Base-by-base conservation (phyloP, 2,888 invertebrate species). In the Ypsolopha sequella region DNA sequence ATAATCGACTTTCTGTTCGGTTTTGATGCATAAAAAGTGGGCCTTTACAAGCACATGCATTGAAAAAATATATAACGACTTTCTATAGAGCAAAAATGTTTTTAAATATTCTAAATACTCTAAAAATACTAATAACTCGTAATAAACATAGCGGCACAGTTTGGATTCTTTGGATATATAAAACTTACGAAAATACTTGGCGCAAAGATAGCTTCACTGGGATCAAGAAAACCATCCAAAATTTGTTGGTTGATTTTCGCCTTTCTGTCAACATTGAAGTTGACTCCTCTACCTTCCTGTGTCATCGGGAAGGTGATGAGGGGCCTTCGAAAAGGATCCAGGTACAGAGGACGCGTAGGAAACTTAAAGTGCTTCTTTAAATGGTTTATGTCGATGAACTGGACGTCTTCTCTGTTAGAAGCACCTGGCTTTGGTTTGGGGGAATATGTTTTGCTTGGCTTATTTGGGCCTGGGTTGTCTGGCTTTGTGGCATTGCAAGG, bases 271-370 rank as follows among this genome's bases (percentile, higher is more conserved):
- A 82, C 51, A 53, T 78, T 85, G 60, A 85, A 85, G 60, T 82
- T 60, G 2, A 62, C 62, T 0, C 62, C 57, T 11, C 7, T 34
- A 6, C 62, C 69, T 54, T 78, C 80, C 68, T 80, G 78, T 1
- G 74, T 70, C 80, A 82, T 78, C 0, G 85, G 86, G 55, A 84
- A 86, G 0, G 82, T 78, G 51, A 86, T 81, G 10, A 85, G 64
- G 0, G 86, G 86, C 1, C 80, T 76, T 49, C 84, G 84, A 52
- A 70, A 76, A 0, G 82, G 77, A 56, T 85, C 84, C 8, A 84
- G 62, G 52, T 85, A 86, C 1, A 82, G 60, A 1, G 82, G 54
- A 44, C 81, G 65, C 41, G 66, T 68, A 1, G 80, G 78, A 39
- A 86, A 58, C 34, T 80, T 76, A 55, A 82, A 85, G 56, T 86